These are phyloP conservation scores for Triplophysa dalaica DNA, from an alignment of 2,113 vertebrate species.

Conservation along the genomic window DNA sequence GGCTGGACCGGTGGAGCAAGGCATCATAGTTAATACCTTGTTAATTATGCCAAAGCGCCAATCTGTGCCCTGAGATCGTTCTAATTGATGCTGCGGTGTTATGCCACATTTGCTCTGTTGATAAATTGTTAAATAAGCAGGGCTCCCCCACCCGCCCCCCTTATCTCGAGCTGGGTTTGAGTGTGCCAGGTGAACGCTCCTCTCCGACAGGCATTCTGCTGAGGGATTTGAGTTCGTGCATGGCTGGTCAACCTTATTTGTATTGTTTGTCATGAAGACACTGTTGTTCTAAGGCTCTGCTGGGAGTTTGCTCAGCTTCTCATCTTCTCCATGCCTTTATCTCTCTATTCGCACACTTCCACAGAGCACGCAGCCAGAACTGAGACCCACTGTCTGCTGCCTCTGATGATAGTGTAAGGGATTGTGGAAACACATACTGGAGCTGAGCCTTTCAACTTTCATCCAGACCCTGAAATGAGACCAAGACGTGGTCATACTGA, in stretches of 20 bases:
- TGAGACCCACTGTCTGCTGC: conserved; percentile 28
- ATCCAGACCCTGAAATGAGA: background rate
- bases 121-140: conserved; percentile 42
- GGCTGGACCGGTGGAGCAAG: background rate
- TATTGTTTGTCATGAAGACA: conserved; percentile 49
- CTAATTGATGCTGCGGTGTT: conserved; percentile 40
- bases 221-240: conserved; percentile 49
- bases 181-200: conserved; percentile 18
- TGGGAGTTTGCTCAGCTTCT: conserved; percentile 15
- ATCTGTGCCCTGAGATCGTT: conserved; percentile 22
- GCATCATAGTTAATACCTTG: conserved; percentile 27
- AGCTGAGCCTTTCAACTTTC: conserved; percentile 11
- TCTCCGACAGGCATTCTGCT: conserved; percentile 35
- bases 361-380: conserved; percentile 8
- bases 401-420: conserved; percentile 31
- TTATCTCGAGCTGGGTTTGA: conserved; percentile 17
- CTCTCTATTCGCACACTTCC: conserved; percentile 34
- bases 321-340: conserved; percentile 24
- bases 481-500: background rate
- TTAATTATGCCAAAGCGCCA: conserved; percentile 24
- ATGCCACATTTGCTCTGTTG: conserved; percentile 35
- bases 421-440: conserved; percentile 9
- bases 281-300: conserved; percentile 45
- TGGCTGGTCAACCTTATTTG: conserved; percentile 53
- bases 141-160: background rate